phyloP scores from a whole-genome alignment of 1,140 invertebrate species.

The Drosophila arawakana region DNA sequence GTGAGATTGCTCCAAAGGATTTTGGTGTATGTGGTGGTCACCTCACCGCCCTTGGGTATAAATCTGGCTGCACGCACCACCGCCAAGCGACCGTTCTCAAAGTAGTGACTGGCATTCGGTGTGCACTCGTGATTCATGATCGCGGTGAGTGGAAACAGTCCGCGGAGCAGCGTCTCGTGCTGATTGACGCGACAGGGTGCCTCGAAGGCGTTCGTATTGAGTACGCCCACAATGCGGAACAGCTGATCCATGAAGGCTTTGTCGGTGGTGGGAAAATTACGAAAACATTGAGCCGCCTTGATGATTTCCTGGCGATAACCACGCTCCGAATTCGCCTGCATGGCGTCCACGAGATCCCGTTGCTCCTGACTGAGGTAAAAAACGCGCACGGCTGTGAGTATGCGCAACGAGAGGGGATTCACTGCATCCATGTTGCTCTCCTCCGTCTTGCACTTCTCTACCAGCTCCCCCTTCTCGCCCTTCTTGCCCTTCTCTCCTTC shows the following conservation, averaged over 20 bases:
- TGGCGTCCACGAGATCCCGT: slow-evolving; percentile 85
- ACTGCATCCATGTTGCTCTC: slow-evolving; percentile 61
- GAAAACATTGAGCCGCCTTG: slow-evolving; percentile 86
- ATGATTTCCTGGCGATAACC: slow-evolving; percentile 87
- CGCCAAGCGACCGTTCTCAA: slow-evolving; percentile 86
- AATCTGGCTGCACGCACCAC: slow-evolving; percentile 87
- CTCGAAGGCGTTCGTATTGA: slow-evolving; percentile 92
- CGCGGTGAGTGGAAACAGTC: slow-evolving; percentile 90
- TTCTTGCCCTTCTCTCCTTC: neutral
- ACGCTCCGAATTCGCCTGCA: slow-evolving; percentile 86
- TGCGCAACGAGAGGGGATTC: slow-evolving; percentile 85
- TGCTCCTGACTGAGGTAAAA: slow-evolving; percentile 86
- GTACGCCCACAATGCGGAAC: slow-evolving; percentile 85
- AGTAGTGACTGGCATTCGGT: slow-evolving; percentile 91
- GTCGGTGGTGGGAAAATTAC: slow-evolving; percentile 85
- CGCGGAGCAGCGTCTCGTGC: slow-evolving; percentile 87
- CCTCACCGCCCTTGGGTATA: slow-evolving; percentile 88
- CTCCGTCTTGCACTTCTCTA: neutral
- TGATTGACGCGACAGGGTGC: slow-evolving; percentile 85
- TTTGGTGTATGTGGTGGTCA: slow-evolving; percentile 90
- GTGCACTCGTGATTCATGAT: slow-evolving; percentile 91
- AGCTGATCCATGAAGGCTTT: slow-evolving; percentile 78
- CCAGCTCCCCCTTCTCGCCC: neutral
- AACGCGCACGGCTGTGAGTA: slow-evolving; percentile 87
- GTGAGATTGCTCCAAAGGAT: slow-evolving; percentile 90